Conservation (phyloP, 2,888 invertebrate species). For the Tipula confusa region DNA sequence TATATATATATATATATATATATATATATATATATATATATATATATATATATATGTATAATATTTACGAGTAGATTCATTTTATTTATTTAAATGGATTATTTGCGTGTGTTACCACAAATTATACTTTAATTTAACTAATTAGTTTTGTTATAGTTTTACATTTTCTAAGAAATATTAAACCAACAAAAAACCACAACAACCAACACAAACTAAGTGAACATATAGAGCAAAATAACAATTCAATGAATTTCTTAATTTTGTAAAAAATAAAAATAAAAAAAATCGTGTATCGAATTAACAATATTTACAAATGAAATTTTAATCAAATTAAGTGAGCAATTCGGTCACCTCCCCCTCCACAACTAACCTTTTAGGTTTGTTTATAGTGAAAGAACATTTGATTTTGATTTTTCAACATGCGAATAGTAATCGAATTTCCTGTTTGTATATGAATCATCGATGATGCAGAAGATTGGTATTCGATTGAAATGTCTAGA, state of each 20-base stretch:
- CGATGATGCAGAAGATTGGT: too few species aligned
- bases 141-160: neutral
- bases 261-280: neutral
- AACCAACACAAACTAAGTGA: neutral
- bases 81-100: neutral
- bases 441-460: too few species aligned
- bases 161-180: neutral
- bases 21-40: too few species aligned
- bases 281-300: neutral
- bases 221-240: neutral
- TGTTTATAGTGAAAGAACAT: too few species aligned
- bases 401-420: too few species aligned
- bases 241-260: neutral
- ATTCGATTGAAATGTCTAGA: too few species aligned
- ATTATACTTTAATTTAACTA: neutral
- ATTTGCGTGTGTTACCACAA: neutral
- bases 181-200: neutral
- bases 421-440: too few species aligned
- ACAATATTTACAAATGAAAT: neutral
- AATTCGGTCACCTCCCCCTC: too few species aligned
- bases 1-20: too few species aligned
- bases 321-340: neutral
- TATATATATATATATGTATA: too few species aligned
- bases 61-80: too few species aligned
- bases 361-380: too few species aligned